Evolutionary conservation across 2,888 invertebrate species (phyloP), one percentile per base, ranked within the genome.

Genomic region (Pogonocherus hispidulus): DNA sequence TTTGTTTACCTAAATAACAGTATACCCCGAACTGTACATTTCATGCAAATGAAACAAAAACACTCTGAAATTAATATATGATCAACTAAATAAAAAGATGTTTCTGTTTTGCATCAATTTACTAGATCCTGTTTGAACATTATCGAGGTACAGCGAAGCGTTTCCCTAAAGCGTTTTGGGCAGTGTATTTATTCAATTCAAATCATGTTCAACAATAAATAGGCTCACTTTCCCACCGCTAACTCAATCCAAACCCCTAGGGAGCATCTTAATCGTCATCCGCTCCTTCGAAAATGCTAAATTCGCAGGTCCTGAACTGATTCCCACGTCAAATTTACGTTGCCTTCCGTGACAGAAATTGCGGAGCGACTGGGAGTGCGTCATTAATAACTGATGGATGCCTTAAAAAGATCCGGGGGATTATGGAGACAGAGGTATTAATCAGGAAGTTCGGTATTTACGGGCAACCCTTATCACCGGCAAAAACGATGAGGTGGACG

Each of bases 321-420:
- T 44, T 57, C 23, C 46, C 57, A 22, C 46, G 57, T 44, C 57
- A 57, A 57, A 44, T 52, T 52, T 52, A 52, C 22, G 32, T 52
- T 52, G 52, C 52, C 32, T 16, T 52, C 32, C 52, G 52, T 52
- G 52, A 52, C 52, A 52, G 52, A 32, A 52, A 52, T 52, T 52
- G 32, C 27, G 52, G 52, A n/a, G 32, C 14, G 52, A 9, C 14
- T 44, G 54, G 19, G 52, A 55, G 35, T 35, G n/a, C 41, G 22
- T 55, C 55, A 41, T 55, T 55, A 55, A 55, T 55, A 55, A 55
- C 41, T 55, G 55, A 55, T 55, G 35, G 55, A 55, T 41, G 37
- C 55, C 52, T 52, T 52, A 52, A 52, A 52, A 52, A 32, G 52
- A 52, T 52, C 27, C 52, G 32, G 52, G 52, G 32, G 52, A 52